phyloP scores from a whole-genome alignment of 1,140 invertebrate species.

The Brachystomella parvula region DNA sequence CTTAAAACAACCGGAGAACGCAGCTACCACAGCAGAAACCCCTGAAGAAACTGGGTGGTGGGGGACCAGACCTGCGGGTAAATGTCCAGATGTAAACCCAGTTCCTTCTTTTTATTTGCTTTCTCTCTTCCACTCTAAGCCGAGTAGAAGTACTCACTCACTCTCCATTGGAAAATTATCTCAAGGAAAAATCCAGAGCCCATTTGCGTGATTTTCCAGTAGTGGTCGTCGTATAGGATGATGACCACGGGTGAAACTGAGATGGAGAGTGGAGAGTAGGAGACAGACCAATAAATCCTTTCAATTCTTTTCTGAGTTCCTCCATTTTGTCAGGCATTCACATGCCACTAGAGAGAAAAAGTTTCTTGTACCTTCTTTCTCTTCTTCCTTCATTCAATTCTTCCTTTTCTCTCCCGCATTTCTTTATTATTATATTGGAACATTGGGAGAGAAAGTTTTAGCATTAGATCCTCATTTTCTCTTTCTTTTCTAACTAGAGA shows the following conservation, averaged over 20 bases:
- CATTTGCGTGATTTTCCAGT: too few relatives aligned
- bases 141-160: neutral
- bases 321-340: conserved; percentile 8
- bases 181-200: neutral
- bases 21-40: too few relatives aligned
- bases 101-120: neutral
- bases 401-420: neutral
- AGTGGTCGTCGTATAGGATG: too few relatives aligned
- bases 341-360: neutral
- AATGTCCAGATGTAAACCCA: neutral
- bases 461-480: conserved; percentile 10
- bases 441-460: conserved; percentile 3
- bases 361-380: neutral
- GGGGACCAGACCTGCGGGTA: too few relatives aligned
- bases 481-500: neutral
- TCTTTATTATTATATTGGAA: neutral
- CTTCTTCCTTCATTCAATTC: neutral
- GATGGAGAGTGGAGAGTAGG: neutral
- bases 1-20: too few relatives aligned
- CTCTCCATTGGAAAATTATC: neutral
- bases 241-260: neutral
- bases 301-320: neutral
- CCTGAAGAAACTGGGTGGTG: too few relatives aligned
- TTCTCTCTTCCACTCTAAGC: neutral
- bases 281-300: conserved; percentile 4